Percentiles rank a stretch among this genome's conserved stretches.
These are phyloP conservation scores for Halyomorpha halys DNA, from an alignment of 1,140 invertebrate species.

Conservation along the genomic window DNA sequence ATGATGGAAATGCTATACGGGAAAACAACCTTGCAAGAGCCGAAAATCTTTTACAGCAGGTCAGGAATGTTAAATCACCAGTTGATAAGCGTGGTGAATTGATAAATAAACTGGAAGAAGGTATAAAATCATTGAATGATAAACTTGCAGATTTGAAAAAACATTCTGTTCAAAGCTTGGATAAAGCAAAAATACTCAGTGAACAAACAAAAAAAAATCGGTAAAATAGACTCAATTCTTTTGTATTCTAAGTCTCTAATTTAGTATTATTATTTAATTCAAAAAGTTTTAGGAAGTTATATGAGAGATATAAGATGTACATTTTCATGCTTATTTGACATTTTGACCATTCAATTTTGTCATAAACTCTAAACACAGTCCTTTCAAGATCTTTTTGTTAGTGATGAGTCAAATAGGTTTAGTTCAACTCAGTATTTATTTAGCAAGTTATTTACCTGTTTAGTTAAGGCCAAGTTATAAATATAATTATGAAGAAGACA, in stretches of 20 bases:
- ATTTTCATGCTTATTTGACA: too few relatives aligned
- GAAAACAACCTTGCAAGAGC: slow-evolving; percentile 17
- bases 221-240: background rate
- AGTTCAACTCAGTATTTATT: background rate
- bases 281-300: too few relatives aligned
- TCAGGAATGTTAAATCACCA: slow-evolving; percentile 15
- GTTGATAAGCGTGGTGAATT: background rate
- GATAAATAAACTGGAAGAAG: slow-evolving; percentile 47
- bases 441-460: too few relatives aligned
- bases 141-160: slow-evolving; percentile 28
- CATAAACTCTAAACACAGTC: too few relatives aligned
- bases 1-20: slow-evolving; percentile 28
- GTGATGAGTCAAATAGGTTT: too few relatives aligned
- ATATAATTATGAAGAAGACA: too few relatives aligned
- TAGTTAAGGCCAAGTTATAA: too few relatives aligned
- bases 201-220: slow-evolving; percentile 32
- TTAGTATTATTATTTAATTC: too few relatives aligned
- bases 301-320: too few relatives aligned
- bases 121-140: slow-evolving; percentile 39
- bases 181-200: slow-evolving; percentile 51
- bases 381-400: too few relatives aligned
- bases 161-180: slow-evolving; percentile 44
- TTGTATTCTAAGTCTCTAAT: too few relatives aligned
- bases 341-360: too few relatives aligned
- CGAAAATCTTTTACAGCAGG: slow-evolving; percentile 20